phyloP scores from a whole-genome alignment of 2,888 invertebrate genomes.

The Neoascia interrupta region DNA sequence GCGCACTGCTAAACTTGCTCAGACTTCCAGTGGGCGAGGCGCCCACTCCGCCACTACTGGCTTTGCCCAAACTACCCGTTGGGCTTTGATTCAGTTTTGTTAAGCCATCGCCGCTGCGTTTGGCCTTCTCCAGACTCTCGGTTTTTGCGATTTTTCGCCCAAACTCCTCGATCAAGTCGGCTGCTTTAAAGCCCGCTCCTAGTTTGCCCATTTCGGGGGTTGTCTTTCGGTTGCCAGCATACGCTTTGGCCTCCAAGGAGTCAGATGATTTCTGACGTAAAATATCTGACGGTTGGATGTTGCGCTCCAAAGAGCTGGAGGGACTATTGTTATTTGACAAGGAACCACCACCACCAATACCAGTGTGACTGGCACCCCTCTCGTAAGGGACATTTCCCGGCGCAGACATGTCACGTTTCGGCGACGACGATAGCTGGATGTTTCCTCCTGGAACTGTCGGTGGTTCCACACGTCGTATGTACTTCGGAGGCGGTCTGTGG shows the following conservation, averaged over 20 bases:
- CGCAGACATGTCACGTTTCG: slow-evolving; percentile 77
- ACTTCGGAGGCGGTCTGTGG: slow-evolving; percentile 84
- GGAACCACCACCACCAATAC: slow-evolving; percentile 71
- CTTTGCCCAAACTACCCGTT: slow-evolving; percentile 78
- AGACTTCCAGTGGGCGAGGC: slow-evolving; percentile 79
- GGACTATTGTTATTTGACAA: slow-evolving; percentile 76
- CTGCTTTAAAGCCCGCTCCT: slow-evolving; percentile 72
- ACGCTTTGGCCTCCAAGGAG: slow-evolving; percentile 77
- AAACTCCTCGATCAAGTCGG: slow-evolving; percentile 78
- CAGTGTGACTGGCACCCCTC: slow-evolving; percentile 42
- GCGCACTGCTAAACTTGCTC: slow-evolving; percentile 71
- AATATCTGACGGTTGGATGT: slow-evolving; percentile 80
- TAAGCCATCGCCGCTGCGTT: slow-evolving; percentile 73
- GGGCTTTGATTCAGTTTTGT: slow-evolving; percentile 74
- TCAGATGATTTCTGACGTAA: slow-evolving; percentile 79
- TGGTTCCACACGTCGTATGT: slow-evolving; percentile 83
- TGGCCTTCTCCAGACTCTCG: slow-evolving; percentile 78
- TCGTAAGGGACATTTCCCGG: slow-evolving; percentile 74
- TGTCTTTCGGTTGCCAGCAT: slow-evolving; percentile 77
- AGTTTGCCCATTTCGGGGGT: slow-evolving; percentile 78
- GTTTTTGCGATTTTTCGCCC: slow-evolving; percentile 79
- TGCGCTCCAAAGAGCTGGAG: slow-evolving; percentile 78
- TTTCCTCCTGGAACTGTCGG: slow-evolving; percentile 79
- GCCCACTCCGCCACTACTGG: slow-evolving; percentile 72
- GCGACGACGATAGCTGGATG: slow-evolving; percentile 75